phyloP scores from a whole-genome alignment of 2,113 vertebrate genomes.

The Grammomys dolichurus region DNA sequence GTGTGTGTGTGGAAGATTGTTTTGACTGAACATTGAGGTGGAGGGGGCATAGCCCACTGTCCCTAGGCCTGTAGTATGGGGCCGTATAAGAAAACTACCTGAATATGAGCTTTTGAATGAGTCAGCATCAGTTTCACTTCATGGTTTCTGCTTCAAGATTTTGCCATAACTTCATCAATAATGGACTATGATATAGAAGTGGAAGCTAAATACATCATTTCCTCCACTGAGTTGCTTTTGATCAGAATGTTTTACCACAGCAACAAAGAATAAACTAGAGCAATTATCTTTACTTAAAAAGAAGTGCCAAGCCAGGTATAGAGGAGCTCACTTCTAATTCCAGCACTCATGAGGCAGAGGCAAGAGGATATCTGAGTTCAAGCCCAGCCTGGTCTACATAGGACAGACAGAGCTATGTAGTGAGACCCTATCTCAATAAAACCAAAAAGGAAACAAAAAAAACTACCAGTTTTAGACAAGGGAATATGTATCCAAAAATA shows the following conservation, averaged over 20 bases:
- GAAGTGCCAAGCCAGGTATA: not conserved
- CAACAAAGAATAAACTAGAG: not conserved
- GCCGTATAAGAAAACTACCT: not conserved
- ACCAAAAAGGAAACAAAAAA: not conserved
- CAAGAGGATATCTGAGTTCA: not conserved
- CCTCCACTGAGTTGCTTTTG: not conserved
- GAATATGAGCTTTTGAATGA: not conserved
- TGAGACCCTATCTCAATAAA: not conserved
- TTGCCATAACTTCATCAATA: not conserved
- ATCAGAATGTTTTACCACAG: not conserved
- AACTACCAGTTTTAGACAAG: not conserved
- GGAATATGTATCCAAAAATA: conserved; percentile 30
- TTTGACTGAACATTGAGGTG: not conserved
- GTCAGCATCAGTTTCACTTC: not conserved
- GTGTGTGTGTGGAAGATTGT: not conserved
- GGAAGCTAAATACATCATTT: not conserved
- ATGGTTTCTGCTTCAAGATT: not conserved
- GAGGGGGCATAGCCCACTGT: not conserved
- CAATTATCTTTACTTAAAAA: not conserved
- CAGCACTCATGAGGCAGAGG: not conserved
- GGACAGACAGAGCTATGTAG: not conserved
- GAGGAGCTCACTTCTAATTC: not conserved
- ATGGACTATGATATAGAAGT: not conserved
- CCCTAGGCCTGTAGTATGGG: not conserved
- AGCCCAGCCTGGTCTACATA: not conserved